Evolutionary conservation across 2,797 vertebrate species (phyloP), one percentile per base, ranked within the genome.

Genomic region (Pangasius djambal): DNA sequence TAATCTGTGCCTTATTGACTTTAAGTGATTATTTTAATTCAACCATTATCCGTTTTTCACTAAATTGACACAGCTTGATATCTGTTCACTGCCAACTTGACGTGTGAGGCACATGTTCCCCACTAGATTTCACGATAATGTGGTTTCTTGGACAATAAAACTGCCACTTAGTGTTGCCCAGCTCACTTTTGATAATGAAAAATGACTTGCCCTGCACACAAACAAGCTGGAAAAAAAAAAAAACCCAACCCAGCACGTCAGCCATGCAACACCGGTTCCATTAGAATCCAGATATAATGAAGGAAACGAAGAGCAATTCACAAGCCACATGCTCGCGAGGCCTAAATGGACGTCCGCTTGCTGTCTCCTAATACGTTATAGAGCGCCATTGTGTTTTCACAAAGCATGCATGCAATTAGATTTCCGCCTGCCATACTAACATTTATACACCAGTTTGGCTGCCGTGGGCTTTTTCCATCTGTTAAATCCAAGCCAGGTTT

Each of bases 351-450:
- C 15, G 70, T 90, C 79, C 44, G 83, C 87, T 90, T 44, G 69
- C 87, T 89, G 83, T 72, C 90, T 92, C 86, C 89, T 86, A 86
- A 92, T 93, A 92, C 90, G 90, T 90, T 90, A 90, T 74, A 91
- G 90, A 93, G 89, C 89, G 79, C 70, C 87, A 93, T 93, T 94
- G 93, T 94, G 92, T 85, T 88, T 85, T 91, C 84, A 93, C 91
- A 95, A 94, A 94, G 91, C 86, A 15, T 90, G 89, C 79, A 83
- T 90, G 90, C 91, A 94, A 92, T 92, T 94, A 90, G 93, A 94
- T 93, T 93, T 94, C 92, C 91, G 91, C 91, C 92, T 79, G 92
- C 88, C 88, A 89, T 52, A 88, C 89, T 90, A 92, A 91, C 91
- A 92, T 94, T 95, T 92, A 86, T 89, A 89, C 91, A 92, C 89